Evolutionary conservation across 2,888 invertebrate genomes (phyloP).

Genomic region (Himalopsyche tibetana): DNA sequence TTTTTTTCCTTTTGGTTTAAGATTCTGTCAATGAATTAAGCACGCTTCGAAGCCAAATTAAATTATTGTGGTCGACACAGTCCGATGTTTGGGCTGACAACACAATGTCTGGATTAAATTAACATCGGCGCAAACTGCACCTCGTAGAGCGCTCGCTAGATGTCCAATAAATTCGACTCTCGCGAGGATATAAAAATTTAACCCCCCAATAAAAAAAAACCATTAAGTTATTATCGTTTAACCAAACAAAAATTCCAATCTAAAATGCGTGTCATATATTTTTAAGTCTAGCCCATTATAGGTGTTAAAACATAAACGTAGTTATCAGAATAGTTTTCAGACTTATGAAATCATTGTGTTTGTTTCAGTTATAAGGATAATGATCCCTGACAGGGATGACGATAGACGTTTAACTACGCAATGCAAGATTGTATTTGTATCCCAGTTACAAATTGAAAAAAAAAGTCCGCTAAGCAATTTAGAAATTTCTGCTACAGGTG

Average conservation of each 20-base stretch:
- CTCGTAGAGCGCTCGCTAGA: not conserved
- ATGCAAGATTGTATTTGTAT: too few species aligned
- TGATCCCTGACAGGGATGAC: too few species aligned
- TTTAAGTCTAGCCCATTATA: too few species aligned
- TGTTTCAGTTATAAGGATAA: too few species aligned
- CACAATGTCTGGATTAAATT: constrained; percentile 48
- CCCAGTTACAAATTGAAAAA: too few species aligned
- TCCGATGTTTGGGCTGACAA: constrained; percentile 42
- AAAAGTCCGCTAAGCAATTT: too few species aligned
- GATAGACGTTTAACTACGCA: too few species aligned
- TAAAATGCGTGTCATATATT: not conserved
- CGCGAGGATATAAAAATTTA: constrained; percentile 3
- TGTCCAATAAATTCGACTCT: constrained; percentile 1
- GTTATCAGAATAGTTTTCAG: too few species aligned
- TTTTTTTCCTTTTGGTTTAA: too few species aligned
- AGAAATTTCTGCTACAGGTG: too few species aligned
- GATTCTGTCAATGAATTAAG: not conserved
- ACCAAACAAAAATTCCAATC: constrained; percentile 1
- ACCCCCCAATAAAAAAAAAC: not conserved
- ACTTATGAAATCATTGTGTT: too few species aligned
- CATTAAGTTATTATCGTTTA: constrained; percentile 38
- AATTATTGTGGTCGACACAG: constrained; percentile 32
- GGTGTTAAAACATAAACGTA: too few species aligned
- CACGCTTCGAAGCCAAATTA: constrained; percentile 26
- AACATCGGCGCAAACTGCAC: constrained; percentile 44